Evolutionary conservation across 2,797 vertebrate genomes (phyloP).

Genomic region (Emydoidea blandingii): DNA sequence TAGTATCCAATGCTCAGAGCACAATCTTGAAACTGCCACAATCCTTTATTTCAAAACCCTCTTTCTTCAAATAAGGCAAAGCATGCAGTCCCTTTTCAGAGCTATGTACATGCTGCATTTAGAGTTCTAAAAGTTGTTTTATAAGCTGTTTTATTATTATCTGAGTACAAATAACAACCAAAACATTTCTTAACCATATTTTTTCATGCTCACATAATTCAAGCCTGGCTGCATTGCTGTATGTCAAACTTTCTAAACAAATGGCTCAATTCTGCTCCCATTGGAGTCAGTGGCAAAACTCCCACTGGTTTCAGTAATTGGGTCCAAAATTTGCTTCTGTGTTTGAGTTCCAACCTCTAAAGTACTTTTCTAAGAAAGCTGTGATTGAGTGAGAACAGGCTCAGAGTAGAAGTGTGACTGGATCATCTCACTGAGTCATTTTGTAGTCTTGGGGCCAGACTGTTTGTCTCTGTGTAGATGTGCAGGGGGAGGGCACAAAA

Average conservation of each 20-base stretch:
- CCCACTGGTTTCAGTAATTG: neutral
- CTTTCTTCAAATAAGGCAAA: neutral
- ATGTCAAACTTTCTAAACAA: neutral
- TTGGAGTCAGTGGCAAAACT: neutral
- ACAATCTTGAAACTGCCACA: neutral
- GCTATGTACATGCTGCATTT: neutral
- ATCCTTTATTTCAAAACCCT: neutral
- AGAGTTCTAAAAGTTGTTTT: neutral
- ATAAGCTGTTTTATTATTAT: neutral
- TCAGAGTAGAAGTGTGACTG: neutral
- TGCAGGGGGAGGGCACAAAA: neutral
- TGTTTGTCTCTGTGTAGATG: neutral
- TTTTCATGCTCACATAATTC: neutral
- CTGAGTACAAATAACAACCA: neutral
- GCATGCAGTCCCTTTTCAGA: neutral
- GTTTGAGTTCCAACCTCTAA: neutral
- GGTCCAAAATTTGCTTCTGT: neutral
- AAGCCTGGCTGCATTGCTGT: neutral
- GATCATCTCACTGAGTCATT: neutral
- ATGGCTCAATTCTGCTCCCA: neutral
- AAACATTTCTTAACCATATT: rapidly evolving
- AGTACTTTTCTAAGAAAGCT: neutral
- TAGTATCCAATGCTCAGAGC: neutral
- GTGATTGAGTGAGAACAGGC: neutral
- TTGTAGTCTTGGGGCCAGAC: neutral